phyloP scores from a whole-genome alignment of 2,113 vertebrate species.

The Eulacestoma nigropectus region DNA sequence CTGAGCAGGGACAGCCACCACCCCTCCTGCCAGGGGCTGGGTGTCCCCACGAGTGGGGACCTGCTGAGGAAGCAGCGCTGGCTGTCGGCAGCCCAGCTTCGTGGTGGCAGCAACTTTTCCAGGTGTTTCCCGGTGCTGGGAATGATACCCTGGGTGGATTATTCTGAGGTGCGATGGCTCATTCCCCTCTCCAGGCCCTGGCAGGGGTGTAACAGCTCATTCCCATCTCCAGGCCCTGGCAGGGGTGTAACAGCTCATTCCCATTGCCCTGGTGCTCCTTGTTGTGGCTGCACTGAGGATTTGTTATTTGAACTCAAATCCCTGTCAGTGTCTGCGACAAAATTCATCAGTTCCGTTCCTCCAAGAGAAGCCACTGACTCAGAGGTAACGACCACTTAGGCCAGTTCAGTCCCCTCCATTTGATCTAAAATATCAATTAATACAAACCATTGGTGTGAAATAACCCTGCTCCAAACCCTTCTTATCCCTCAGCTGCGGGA shows the following conservation, averaged over 20 bases:
- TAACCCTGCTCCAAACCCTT: not conserved
- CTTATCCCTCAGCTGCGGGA: not conserved
- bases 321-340: not conserved
- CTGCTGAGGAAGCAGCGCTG: not conserved
- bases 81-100: not conserved
- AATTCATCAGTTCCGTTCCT: not conserved
- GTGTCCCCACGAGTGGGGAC: accelerated
- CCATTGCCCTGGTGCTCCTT: not conserved
- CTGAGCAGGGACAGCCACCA: not conserved
- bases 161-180: not conserved
- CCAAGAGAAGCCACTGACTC: not conserved
- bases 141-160: not conserved
- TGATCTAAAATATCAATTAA: not conserved
- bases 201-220: not conserved
- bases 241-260: not conserved
- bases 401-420: not conserved
- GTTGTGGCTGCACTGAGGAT: not conserved
- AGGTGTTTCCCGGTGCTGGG: not conserved
- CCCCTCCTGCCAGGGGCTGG: not conserved
- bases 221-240: not conserved
- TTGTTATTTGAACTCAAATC: not conserved
- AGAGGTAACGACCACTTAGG: not conserved
- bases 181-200: not conserved
- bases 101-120: not conserved
- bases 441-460: not conserved